These are phyloP conservation scores for Drymodes brunneopygia DNA, from an alignment of 2,113 vertebrate genomes.

Conservation along the genomic window DNA sequence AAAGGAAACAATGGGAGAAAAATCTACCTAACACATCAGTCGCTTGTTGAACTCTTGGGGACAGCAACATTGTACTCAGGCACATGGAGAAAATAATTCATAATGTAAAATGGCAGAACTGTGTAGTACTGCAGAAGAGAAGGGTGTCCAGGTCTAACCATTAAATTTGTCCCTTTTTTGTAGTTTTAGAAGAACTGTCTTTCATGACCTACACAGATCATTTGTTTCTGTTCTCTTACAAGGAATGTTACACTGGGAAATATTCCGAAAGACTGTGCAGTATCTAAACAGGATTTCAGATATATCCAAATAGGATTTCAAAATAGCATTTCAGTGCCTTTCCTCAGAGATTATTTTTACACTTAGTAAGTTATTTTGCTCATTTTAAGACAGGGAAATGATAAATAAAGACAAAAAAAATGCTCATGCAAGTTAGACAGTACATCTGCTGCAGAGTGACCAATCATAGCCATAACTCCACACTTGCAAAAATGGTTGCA, in stretches of 20 bases:
- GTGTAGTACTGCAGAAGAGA: neutral
- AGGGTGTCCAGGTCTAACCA: neutral
- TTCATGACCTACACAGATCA: neutral
- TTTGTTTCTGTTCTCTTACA: neutral
- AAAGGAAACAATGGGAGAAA: neutral
- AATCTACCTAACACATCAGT: neutral
- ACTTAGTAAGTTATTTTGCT: neutral
- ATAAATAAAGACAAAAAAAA: neutral
- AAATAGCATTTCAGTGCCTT: neutral
- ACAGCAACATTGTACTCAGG: neutral
- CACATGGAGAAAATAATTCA: neutral
- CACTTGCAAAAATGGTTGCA: fast-evolving
- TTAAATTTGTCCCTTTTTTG: neutral
- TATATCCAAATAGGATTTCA: neutral
- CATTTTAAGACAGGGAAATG: neutral
- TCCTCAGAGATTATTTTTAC: neutral
- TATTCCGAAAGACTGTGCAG: neutral
- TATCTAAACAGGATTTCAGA: neutral
- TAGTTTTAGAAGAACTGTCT: neutral
- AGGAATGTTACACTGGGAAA: neutral
- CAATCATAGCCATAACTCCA: neutral
- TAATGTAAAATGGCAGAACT: neutral
- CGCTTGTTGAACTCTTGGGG: neutral
- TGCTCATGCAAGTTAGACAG: neutral
- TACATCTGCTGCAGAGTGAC: neutral